Base-by-base conservation (phyloP, 2,797 vertebrate genomes). In the Diglossa cyanea region DNA sequence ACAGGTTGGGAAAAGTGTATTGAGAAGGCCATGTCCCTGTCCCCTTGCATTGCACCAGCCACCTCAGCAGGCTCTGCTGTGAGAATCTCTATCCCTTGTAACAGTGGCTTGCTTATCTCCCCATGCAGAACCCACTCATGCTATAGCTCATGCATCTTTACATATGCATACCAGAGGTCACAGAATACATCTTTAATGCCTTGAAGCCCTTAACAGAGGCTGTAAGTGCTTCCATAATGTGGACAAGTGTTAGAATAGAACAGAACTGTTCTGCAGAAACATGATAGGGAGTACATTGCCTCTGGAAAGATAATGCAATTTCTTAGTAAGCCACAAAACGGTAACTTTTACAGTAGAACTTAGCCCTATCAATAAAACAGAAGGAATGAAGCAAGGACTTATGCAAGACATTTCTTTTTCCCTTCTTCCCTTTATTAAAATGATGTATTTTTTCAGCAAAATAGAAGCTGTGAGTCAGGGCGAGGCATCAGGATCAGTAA, bases 381-480 rank as follows among this genome's bases (percentile, higher is more conserved):
- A 97, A 82, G 35, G 35, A 37, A 77, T 84, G n/a, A 86, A 82
- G 17, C 26, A 76, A 86, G n/a, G n/a, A 76, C 80, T 85, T 95
- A 68, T 30, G 30, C 68, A 93, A 87, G 63, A 76, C 21, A 51
- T 15, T 90, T 74, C 54, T 62, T 53, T 48, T 86, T 92, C 37
- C 20, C 13, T 81, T 81, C 54, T 83, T 66, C 13, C 17, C 6
- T 35, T 40, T 80, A 67, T 65, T 94, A 91, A 88, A 94, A 83
- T 62, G 20, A 66, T 42, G 10, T 31, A 47, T 51, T 84, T 94
- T 91, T 92, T 24, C 71, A 91, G 54, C 50, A 90, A 79, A 94
- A 76, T 80, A 90, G 75, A 79, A 42, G 28, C 23, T 84, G 53
- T 94, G 53, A 83, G 48, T 90, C 78, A 80, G 42, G 31, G 62